Base-by-base conservation (phyloP, 1,140 invertebrate genomes). In the Adelges cooleyi region DNA sequence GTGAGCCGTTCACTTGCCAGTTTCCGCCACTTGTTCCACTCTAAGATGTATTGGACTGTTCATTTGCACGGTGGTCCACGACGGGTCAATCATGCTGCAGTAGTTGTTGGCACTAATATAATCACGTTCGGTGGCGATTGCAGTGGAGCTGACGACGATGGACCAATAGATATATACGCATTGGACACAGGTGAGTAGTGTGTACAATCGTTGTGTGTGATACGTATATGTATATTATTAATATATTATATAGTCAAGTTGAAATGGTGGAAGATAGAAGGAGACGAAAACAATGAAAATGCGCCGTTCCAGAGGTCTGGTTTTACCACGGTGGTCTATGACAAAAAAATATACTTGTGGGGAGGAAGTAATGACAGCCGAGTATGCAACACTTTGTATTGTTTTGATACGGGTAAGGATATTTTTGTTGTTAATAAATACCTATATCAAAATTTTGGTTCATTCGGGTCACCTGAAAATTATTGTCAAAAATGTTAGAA, bases 91-190 rank as follows among this genome's bases (percentile, higher is more conserved):
- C 92, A 95, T 81, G 91, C 92, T 11, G 89, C 90, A n/a, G 89
- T 90, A 36, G 80, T 82, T 54, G 82, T 94, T 42, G 83, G 80
- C 17, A 82, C 87, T 67, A 83, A 82, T 70, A 90, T 95, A 54
- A 95, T 85, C 73, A 90, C 88, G 1, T 95, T 95, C 77, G 92
- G 92, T 22, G 92, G 92, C 18, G 95, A 90, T 72, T 91, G 86
- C 72, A 88, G 86, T 3, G 83, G 81, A 20, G 85, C 89, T 71
- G 83, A 89, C 71, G 90, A 88, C 74, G 75, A 78, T 44, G 78
- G 83, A 18, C 84, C 87, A 3, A 94, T 95, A 71, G 91, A 94
- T 74, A 84, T 94, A 3, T 87, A 93, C 75, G 80, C 90, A n/a
- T 77, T 95, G 3, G 83, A 94, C 73, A 91, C 86, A 68, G 77